These are phyloP conservation scores for Ctenicera cuprea DNA, from an alignment of 2,888 invertebrate species.

Conservation along the genomic window DNA sequence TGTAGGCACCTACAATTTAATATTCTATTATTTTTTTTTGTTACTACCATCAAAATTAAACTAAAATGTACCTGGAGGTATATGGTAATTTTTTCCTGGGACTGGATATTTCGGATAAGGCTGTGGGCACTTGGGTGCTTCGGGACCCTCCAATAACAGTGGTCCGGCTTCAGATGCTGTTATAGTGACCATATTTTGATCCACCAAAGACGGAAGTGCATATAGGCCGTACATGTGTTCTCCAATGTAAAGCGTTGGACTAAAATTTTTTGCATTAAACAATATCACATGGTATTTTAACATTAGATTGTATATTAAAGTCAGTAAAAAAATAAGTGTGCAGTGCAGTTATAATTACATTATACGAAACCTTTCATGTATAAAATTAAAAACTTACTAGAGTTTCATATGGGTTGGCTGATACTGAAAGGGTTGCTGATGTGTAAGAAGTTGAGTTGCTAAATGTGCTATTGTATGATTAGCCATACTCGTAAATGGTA, in stretches of 20 bases:
- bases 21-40: not conserved
- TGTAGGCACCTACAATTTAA: slow-evolving; percentile 57
- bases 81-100: slow-evolving; percentile 67
- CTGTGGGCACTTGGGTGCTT: slow-evolving; percentile 63
- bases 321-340: no score
- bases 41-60: not conserved
- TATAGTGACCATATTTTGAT: slow-evolving; percentile 91
- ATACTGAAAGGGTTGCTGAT: slow-evolving; percentile 67
- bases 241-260: slow-evolving; percentile 94
- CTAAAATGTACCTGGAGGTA: slow-evolving; percentile 60
- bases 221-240: slow-evolving; percentile 91
- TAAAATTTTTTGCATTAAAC: slow-evolving; percentile 69
- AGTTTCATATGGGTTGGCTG: slow-evolving; percentile 73
- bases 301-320: slow-evolving; percentile 7
- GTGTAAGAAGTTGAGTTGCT: slow-evolving; percentile 65
- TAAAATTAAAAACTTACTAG: slow-evolving; percentile 70
- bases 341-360: no score
- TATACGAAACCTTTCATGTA: no score
- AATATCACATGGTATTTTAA: slow-evolving; percentile 61
- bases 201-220: slow-evolving; percentile 93
- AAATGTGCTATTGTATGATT: slow-evolving; percentile 87
- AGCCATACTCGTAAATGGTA: slow-evolving; percentile 93
- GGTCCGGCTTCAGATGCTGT: slow-evolving; percentile 82
- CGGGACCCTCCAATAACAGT: slow-evolving; percentile 85
- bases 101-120: slow-evolving; percentile 57